Base-by-base conservation (phyloP, 2,888 invertebrate genomes). In the Clusia tigrina region DNA sequence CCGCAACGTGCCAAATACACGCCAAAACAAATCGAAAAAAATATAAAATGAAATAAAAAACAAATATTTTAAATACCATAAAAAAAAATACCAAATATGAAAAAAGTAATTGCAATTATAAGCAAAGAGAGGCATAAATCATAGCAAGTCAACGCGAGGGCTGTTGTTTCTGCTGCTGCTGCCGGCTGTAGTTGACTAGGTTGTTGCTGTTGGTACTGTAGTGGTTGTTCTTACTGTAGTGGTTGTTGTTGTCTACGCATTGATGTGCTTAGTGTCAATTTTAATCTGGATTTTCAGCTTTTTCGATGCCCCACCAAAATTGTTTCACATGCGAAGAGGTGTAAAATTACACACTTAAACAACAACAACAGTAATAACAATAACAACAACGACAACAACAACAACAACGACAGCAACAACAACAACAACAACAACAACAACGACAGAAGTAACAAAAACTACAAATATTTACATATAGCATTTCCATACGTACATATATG, bases 391-490 rank as follows among this genome's bases (percentile, higher is more conserved):
- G n/a, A n/a, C n/a, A n/a, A n/a, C 42, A 42, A 56, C 42, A 56
- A 23, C 20, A 42, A 23, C 20, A 37, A 38, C 23, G 23, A 56
- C 23, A 32, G n/a, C 37, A 38, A 22, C 26, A 37, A 56, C 42
- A 56, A 56, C 55, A 38, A 55, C 38, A 55, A 23, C 37, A 38
- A 56, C 42, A 22, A 42, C 24, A 42, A 23, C 37, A 56, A 23
- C 38, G 56, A 5, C 38, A 56, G 6, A 20, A n/a, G 1, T 20
- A 20, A 51, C n/a, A n/a, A n/a, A n/a, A n/a, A n/a, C n/a, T n/a
- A n/a, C n/a, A n/a, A n/a, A n/a, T n/a, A n/a, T n/a, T n/a, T n/a
- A n/a, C n/a, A n/a, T n/a, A n/a, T n/a, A n/a, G n/a, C n/a, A n/a
- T n/a, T n/a, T n/a, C n/a, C n/a, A n/a, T n/a, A n/a, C n/a, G n/a